These are phyloP conservation scores for Napeogenes inachia DNA, from an alignment of 2,888 invertebrate genomes.

Conservation along the genomic window DNA sequence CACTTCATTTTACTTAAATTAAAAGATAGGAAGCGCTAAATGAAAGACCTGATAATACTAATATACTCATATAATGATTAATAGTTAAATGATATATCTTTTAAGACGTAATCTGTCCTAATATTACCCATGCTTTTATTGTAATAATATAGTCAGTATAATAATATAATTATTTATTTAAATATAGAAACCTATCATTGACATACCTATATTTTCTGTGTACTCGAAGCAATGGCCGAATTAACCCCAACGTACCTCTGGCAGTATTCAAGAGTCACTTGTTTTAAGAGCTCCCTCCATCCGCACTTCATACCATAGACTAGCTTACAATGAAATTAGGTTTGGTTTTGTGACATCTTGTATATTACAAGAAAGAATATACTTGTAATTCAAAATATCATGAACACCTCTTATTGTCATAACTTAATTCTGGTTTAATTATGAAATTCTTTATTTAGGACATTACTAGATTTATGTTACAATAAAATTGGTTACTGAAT, in stretches of 20 bases:
- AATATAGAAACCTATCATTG: conserved; percentile 27
- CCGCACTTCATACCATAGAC: conserved; percentile 29
- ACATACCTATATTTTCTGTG: conserved; percentile 21
- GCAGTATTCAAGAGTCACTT: conserved; percentile 34
- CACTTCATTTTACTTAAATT: no score
- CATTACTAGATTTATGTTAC: no score
- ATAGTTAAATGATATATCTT: no score
- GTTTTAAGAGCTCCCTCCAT: conserved; percentile 31
- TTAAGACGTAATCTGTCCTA: no score
- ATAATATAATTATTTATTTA: neutral
- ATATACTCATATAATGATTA: no score
- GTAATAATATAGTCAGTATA: neutral
- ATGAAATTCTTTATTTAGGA: no score
- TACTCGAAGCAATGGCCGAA: conserved; percentile 37
- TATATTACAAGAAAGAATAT: neutral
- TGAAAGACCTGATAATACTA: no score
- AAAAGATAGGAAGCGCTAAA: no score
- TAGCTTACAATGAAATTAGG: conserved; percentile 13
- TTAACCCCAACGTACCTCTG: conserved; percentile 37
- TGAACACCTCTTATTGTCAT: no score
- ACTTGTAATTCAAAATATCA: no score
- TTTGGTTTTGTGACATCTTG: neutral
- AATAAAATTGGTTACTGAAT: no score
- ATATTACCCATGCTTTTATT: neutral
- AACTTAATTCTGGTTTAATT: no score